Evolutionary conservation across 2,113 vertebrate genomes (phyloP).

Genomic region (Engraulis encrasicolus): DNA sequence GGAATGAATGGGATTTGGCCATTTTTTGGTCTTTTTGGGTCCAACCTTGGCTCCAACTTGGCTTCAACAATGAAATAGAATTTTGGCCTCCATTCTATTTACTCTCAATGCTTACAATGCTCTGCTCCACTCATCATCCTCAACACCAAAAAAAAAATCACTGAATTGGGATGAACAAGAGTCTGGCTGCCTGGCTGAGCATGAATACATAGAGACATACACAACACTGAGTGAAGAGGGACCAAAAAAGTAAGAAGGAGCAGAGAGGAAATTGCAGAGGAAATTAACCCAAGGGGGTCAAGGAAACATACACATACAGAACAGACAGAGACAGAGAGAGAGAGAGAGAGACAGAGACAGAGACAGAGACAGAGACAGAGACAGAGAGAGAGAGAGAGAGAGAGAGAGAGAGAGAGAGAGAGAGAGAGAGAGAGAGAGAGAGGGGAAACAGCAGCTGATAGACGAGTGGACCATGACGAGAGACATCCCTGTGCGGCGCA

Average conservation of each 20-base stretch:
- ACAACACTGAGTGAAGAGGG: neutral
- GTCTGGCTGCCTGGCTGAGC: neutral
- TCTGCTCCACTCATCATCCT: no score
- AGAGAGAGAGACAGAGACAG: neutral
- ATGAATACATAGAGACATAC: no score
- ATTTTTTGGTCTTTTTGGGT: no score
- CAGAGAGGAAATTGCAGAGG: constrained; percentile 55
- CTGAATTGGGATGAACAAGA: no score
- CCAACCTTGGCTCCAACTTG: no score
- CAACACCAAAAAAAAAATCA: no score
- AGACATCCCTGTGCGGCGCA: neutral
- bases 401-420: neutral
- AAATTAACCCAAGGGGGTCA: constrained; percentile 43
- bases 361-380: constrained; percentile 13
- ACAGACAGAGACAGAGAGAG: neutral
- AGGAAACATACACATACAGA: constrained; percentile 6
- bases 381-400: neutral
- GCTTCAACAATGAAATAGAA: no score
- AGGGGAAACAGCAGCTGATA: constrained; percentile 16
- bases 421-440: neutral
- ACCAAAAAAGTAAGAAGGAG: neutral
- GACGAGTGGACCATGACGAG: neutral
- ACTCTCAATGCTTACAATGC: no score
- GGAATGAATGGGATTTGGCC: no score
- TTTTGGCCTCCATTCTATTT: no score